These are phyloP conservation scores for Paramormyrops kingsleyae DNA, from an alignment of 2,113 vertebrate genomes.

Conservation along the genomic window DNA sequence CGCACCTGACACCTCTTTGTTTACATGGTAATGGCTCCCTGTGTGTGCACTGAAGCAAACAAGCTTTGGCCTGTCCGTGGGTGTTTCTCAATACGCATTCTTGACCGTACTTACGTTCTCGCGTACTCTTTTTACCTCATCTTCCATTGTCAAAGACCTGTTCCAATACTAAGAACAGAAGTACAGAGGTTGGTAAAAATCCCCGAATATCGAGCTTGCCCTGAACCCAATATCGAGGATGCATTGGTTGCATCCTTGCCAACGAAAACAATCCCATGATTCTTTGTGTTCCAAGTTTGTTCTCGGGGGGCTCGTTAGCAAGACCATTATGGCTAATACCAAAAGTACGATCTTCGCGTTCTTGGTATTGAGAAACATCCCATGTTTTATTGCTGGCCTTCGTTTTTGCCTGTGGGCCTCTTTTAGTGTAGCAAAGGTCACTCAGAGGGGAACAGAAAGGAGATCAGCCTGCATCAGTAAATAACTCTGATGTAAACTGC, in stretches of 20 bases:
- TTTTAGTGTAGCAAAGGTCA: not conserved
- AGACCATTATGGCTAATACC: not conserved
- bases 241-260: not conserved
- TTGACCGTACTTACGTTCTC: not conserved
- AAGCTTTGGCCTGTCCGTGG: not conserved
- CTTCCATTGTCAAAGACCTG: not conserved
- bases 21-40: slow-evolving; percentile 63
- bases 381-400: not conserved
- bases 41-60: not conserved
- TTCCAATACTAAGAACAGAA: not conserved
- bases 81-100: not conserved
- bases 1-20: slow-evolving; percentile 68
- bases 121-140: not conserved
- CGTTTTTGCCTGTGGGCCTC: not conserved
- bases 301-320: not conserved
- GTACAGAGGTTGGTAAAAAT: not conserved
- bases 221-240: not conserved
- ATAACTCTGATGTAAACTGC: not conserved
- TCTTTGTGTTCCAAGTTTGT: not conserved
- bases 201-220: not conserved
- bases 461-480: not conserved
- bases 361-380: not conserved
- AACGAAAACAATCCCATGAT: not conserved
- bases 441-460: not conserved
- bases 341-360: not conserved